phyloP scores from a whole-genome alignment of 2,888 invertebrate species.

The Pimpla rufipes region DNA sequence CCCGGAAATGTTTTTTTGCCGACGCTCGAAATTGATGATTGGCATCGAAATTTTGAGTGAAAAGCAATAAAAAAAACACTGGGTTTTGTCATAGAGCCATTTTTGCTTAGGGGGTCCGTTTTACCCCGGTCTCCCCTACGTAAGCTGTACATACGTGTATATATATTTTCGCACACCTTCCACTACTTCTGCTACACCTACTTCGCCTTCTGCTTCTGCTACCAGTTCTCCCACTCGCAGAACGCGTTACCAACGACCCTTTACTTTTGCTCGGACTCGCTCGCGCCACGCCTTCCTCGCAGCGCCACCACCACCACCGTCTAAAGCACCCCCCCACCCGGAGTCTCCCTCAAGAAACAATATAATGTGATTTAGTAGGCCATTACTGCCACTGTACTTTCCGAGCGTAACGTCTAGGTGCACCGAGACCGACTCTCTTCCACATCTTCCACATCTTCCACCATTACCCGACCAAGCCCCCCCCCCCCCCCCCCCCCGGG shows the following conservation, averaged over 20 bases:
- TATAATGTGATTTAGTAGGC: conserved; percentile 84
- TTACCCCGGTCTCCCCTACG: no score
- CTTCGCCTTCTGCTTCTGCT: conserved; percentile 45
- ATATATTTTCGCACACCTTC: background rate
- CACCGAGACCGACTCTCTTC: conserved; percentile 69
- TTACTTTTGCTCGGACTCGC: conserved; percentile 70
- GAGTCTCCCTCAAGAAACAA: conserved; percentile 81
- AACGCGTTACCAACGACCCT: conserved; percentile 65
- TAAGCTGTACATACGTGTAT: no score
- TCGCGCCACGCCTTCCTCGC: conserved; percentile 68
- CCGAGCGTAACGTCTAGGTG: conserved; percentile 76
- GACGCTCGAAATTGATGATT: no score
- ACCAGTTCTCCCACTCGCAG: conserved; percentile 39
- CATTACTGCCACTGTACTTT: conserved; percentile 83
- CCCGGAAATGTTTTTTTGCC: no score
- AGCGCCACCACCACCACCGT: conserved; percentile 31
- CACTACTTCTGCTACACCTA: conserved; percentile 36
- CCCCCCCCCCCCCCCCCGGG: no score
- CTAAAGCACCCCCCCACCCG: background rate
- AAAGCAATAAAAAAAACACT: no score
- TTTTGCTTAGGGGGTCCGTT: no score
- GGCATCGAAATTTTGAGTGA: no score
- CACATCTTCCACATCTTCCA: conserved; percentile 21
- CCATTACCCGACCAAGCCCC: conserved; percentile 2
- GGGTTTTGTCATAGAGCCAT: no score